These are phyloP conservation scores for Caenorhabditis japonica DNA, from an alignment of 2,888 invertebrate species.

Conservation along the genomic window DNA sequence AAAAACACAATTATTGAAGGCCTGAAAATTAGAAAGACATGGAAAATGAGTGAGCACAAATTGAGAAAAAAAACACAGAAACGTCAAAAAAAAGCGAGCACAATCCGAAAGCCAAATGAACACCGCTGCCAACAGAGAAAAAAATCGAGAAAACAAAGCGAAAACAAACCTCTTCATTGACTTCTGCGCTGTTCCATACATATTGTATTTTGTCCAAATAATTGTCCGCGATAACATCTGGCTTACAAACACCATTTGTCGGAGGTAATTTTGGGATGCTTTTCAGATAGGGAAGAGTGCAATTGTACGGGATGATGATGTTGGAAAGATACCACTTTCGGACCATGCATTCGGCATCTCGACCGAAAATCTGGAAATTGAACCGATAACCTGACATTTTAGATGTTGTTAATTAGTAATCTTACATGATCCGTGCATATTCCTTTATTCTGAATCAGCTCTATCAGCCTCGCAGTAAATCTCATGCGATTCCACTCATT, in stretches of 20 bases:
- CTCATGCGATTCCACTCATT: slow-evolving; percentile 73
- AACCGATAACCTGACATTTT: not conserved
- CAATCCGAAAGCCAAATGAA: not conserved
- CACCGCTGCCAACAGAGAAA: not conserved
- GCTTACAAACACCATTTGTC: slow-evolving; percentile 61
- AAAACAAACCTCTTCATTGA: slow-evolving; percentile 64
- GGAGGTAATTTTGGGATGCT: slow-evolving; percentile 57
- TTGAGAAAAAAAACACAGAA: not conserved
- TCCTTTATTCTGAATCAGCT: slow-evolving; percentile 61
- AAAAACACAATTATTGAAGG: not conserved
- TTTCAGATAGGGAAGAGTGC: slow-evolving; percentile 68
- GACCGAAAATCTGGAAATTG: slow-evolving; percentile 56
- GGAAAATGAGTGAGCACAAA: not conserved
- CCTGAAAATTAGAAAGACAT: too few relatives aligned
- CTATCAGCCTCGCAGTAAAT: slow-evolving; percentile 61
- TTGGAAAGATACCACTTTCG: slow-evolving; percentile 72
- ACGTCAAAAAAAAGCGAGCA: not conserved
- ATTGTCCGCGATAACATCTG: slow-evolving; percentile 64
- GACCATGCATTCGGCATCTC: slow-evolving; percentile 72
- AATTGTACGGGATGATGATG: slow-evolving; percentile 71
- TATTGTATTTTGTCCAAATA: slow-evolving; percentile 72
- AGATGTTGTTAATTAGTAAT: not conserved
- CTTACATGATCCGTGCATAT: slow-evolving; percentile 59
- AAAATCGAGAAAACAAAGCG: not conserved
- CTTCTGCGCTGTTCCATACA: slow-evolving; percentile 69